Base-by-base conservation (phyloP, 2,888 invertebrate species). In the Fragum fragum region DNA sequence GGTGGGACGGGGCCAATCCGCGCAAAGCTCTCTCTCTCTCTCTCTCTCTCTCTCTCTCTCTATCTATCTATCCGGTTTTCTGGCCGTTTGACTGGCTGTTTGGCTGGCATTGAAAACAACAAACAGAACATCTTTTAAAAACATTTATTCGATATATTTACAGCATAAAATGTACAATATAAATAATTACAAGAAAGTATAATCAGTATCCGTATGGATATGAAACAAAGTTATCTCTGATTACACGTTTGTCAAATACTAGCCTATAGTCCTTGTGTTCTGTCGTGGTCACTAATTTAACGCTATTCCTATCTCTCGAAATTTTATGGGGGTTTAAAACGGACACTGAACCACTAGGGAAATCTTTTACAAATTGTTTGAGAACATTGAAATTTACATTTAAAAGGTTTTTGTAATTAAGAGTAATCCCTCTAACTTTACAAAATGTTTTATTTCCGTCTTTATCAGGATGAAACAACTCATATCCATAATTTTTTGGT, bases 401-500 rank as follows among this genome's bases (percentile, higher is more conserved):
- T 1, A 71, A 29, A n/a, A 23, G 1, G 36, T 76, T 76, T 53
- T 61, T 76, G 36, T 36, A 47, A 52, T 71, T 76, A 5, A 76
- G 52, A 16, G 76, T 76, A 21, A 76, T 71, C 0, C 76, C 70
- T 23, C 76, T 47, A 7, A 76, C 47, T 71, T 76, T 76, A 59
- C 71, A 71, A 83, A 26, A 18, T 0, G 61, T 61, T 0, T 29
- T 9, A 26, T 52, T 66, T 16, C 81, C 84, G 0, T 76, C 32
- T 52, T 71, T 52, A 14, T 76, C 73, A 2, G 86, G 73, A 42
- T 69, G 55, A 16, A 72, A n/a, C 39, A 79, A 23, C 36, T 59
- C 55, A 72, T 90, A 93, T 0, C 85, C 90, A 81, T 94, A 93
- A 73, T 91, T 93, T 84, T 94, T 94, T 7, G 93, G 92, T 0